Conservation (phyloP, 1,140 invertebrate species). For the Araneus ventricosus region DNA sequence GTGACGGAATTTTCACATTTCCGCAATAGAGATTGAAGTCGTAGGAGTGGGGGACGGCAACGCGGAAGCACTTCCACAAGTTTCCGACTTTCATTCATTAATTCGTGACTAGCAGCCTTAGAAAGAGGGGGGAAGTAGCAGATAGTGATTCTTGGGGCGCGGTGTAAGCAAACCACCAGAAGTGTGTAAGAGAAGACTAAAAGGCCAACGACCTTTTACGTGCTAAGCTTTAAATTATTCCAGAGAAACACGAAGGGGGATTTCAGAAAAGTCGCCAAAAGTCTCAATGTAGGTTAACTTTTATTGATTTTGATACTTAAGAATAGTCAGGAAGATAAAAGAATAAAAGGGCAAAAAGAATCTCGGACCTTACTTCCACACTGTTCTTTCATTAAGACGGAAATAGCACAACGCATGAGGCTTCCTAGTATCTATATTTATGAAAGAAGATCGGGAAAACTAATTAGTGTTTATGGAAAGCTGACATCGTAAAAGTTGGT, state of each 20-base stretch:
- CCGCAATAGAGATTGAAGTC: not conserved
- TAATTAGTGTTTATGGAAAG: not conserved
- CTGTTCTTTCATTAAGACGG: not conserved
- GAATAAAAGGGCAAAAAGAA: not conserved
- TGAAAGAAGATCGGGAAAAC: not conserved
- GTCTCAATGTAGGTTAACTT: constrained; percentile 40
- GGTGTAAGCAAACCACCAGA: not conserved
- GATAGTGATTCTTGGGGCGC: constrained; percentile 44
- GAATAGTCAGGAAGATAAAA: not conserved
- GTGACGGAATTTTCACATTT: not conserved
- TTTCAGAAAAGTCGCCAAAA: constrained; percentile 19
- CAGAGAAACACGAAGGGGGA: constrained; percentile 42
- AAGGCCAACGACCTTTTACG: constrained; percentile 62
- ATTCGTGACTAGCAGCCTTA: constrained; percentile 17
- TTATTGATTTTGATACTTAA: constrained; percentile 45
- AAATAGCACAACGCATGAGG: not conserved
- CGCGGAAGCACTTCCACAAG: constrained; percentile 33
- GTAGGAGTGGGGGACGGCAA: not conserved
- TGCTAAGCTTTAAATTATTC: constrained; percentile 51
- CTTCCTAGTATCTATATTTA: not conserved
- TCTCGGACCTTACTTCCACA: not conserved
- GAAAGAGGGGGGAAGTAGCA: not conserved
- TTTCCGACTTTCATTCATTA: constrained; percentile 54
- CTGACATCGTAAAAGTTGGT: not conserved
- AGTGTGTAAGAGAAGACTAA: constrained; percentile 40